A percentile compares a stretch with the other conserved stretches of the same genome.
phyloP scores from a whole-genome alignment of 2,888 invertebrate species.

The Drosophila pseudotalamancana region DNA sequence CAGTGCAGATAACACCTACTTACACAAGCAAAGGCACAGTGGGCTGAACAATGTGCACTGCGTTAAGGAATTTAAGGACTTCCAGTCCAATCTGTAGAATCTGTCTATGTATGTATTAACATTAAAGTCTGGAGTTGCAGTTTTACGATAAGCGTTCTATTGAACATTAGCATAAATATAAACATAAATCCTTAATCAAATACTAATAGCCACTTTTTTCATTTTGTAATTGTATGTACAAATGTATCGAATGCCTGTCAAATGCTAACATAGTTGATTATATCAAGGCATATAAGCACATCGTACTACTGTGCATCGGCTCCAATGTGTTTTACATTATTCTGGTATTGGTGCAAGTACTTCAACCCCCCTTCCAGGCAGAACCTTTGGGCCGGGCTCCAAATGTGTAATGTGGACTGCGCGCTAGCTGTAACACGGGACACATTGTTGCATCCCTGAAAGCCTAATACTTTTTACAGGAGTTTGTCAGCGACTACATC shows the following conservation, averaged over 20 bases:
- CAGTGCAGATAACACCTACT: not conserved
- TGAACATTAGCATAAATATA: too few relatives aligned
- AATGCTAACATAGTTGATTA: too few relatives aligned
- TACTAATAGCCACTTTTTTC: too few relatives aligned
- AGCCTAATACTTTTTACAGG: constrained; percentile 82
- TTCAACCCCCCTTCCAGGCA: constrained; percentile 6
- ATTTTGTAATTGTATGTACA: too few relatives aligned
- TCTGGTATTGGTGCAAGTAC: not conserved
- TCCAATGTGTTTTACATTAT: not conserved
- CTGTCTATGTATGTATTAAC: too few relatives aligned
- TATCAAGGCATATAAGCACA: too few relatives aligned
- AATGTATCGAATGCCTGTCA: not conserved
- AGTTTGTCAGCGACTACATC: constrained; percentile 77
- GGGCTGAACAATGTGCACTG: too few relatives aligned
- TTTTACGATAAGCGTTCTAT: too few relatives aligned
- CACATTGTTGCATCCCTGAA: constrained; percentile 59
- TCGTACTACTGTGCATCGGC: constrained; percentile 20
- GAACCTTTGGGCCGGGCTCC: constrained; percentile 6
- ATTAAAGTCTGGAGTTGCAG: too few relatives aligned
- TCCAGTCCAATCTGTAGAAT: too few relatives aligned
- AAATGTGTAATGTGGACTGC: constrained; percentile 47
- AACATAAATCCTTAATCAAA: too few relatives aligned
- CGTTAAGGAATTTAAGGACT: too few relatives aligned
- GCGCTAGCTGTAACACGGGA: constrained; percentile 21
- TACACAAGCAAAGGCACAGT: not conserved